A percentile compares a stretch with the other conserved stretches of the same genome.
Evolutionary conservation across 1,140 invertebrate species (phyloP).

Genomic region (Diprion similis): DNA sequence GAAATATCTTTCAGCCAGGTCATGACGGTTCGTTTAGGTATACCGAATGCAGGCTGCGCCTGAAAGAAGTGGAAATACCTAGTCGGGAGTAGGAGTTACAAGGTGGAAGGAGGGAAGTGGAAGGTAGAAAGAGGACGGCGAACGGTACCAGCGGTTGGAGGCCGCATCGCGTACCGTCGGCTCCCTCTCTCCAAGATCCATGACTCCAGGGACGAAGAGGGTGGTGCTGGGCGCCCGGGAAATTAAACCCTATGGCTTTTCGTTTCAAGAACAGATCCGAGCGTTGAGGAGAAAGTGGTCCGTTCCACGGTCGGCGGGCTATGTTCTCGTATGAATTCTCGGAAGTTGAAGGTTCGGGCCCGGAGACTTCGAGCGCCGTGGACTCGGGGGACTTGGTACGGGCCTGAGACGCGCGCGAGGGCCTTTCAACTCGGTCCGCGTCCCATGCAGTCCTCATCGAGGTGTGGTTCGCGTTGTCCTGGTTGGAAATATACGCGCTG

Average conservation of each 20-base stretch:
- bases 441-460: conserved; percentile 43
- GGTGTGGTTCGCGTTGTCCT: conserved; percentile 44
- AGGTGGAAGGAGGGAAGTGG: conserved; percentile 29
- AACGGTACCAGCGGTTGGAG: conserved; percentile 39
- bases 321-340: too few species aligned
- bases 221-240: too few species aligned
- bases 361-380: too few species aligned
- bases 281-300: too few species aligned
- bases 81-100: not conserved
- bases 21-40: not conserved
- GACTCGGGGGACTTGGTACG: not conserved
- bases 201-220: not conserved
- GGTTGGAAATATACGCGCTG: not conserved
- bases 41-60: conserved; percentile 19
- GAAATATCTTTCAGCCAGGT: not conserved
- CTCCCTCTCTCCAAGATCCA: conserved; percentile 33
- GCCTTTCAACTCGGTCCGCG: conserved; percentile 47
- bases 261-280: too few species aligned
- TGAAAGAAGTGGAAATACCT: not conserved
- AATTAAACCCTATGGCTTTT: too few species aligned
- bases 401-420: conserved; percentile 41
- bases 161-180: conserved; percentile 22
- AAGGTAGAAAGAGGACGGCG: conserved; percentile 35
- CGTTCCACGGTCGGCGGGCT: too few species aligned
- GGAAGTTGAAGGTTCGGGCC: too few species aligned